Percentiles rank a stretch among this genome's conserved stretches.
phyloP scores from a whole-genome alignment of 53 echinoderm and acorn worm genomes.

The Paelopatides confundens region DNA sequence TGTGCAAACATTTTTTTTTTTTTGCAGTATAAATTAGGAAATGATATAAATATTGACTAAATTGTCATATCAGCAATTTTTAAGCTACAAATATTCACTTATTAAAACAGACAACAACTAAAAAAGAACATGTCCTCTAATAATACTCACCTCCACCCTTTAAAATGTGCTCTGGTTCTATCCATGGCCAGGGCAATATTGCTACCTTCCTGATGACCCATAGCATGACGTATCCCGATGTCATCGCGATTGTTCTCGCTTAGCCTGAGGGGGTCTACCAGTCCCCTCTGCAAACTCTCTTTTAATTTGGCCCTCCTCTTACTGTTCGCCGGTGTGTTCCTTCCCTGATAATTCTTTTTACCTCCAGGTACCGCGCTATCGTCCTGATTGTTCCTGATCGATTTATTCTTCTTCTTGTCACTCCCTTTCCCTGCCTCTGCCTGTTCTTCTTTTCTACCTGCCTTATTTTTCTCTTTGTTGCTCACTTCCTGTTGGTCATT shows the following conservation, averaged over 20 bases:
- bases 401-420: not conserved
- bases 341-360: conserved; percentile 10
- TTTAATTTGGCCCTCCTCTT: not conserved
- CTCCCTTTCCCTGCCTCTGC: not conserved
- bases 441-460: not conserved
- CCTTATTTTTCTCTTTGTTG: conserved; percentile 33
- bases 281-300: conserved; percentile 2
- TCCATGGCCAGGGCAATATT: not conserved
- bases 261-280: conserved; percentile 54
- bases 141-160: conserved; percentile 54
- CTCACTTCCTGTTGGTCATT: conserved; percentile 16
- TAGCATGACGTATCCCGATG: conserved; percentile 62
- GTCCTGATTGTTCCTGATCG: not conserved
- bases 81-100: not conserved
- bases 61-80: no score
- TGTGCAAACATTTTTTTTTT: no score
- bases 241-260: conserved; percentile 65
- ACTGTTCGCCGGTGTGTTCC: conserved; percentile 23
- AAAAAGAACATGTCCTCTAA: not conserved
- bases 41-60: no score
- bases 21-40: no score
- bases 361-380: not conserved
- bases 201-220: conserved; percentile 69
- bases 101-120: no score
- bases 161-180: not conserved